Conservation (phyloP, 2,113 vertebrate species). For the Stercorarius parasiticus region DNA sequence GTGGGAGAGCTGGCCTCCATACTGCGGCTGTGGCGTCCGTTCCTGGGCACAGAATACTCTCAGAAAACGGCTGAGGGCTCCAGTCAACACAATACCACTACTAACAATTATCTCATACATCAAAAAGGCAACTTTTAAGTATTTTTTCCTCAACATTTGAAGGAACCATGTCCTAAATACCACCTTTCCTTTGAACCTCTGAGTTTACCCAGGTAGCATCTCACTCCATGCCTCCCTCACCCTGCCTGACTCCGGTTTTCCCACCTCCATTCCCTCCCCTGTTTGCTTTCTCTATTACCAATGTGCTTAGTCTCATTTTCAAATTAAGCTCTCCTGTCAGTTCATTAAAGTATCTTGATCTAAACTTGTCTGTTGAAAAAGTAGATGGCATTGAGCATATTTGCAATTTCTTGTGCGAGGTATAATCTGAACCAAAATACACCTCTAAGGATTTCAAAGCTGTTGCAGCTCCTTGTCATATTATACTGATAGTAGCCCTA, state of each 20-base stretch:
- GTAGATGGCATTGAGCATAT: not conserved
- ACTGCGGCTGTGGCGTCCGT: fast-evolving
- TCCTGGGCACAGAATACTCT: not conserved
- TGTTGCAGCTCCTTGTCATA: not conserved
- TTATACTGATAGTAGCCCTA: not conserved
- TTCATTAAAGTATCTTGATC: not conserved
- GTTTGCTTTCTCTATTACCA: not conserved
- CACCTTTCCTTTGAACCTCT: not conserved
- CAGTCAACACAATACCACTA: not conserved
- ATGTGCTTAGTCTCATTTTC: not conserved
- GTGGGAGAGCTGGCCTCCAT: not conserved
- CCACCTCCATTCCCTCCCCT: not conserved
- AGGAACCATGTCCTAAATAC: not conserved
- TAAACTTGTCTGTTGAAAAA: not conserved
- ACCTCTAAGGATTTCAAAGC: not conserved
- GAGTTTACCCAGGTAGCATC: not conserved
- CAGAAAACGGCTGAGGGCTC: not conserved
- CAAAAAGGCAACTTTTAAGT: not conserved
- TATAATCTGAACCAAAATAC: not conserved
- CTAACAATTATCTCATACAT: not conserved
- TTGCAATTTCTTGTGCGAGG: not conserved
- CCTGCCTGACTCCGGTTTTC: not conserved
- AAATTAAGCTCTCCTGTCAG: not conserved
- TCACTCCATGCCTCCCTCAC: not conserved
- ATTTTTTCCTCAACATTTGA: not conserved